Evolutionary conservation across 64 coral and sea anemone genomes (phyloP), one percentile per base, ranked within the genome.

Genomic region (Acropora yongei): DNA sequence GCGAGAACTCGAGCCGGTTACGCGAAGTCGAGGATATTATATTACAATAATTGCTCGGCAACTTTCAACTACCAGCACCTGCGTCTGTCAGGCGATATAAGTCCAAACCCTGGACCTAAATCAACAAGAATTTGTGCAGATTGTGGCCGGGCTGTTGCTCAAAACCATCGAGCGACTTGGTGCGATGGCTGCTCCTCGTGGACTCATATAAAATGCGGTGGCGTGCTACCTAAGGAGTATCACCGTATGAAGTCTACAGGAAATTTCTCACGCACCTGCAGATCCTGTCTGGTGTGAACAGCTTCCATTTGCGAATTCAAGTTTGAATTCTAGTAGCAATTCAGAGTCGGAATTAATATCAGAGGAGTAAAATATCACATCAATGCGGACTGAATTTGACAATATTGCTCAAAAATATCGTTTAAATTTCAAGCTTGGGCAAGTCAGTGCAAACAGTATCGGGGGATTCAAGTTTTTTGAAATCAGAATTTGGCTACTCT

Each of bases 181-280:
- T 92, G 81, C 48, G 42, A 87, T 87, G 55, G 55, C 13, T 92
- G 71, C 51, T 60, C 79, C 46, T 92, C 47, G 61, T 92, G 47
- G 80, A 85, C 80, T 85, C 90, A 92, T 48, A 86, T 86, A 55
- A 85, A 92, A 92, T 77, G 90, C 55, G 89, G 89, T 49, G 77
- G 53, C 66, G 63, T 91, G 55, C 78, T 72, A 75, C 57, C 89
- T 83, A 91, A 91, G 61, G 63, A 82, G 63, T 91, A 71, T 91
- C 67, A 41, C n/a, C 77, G 82, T n/a, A 68, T 91, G 45, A 68
- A 91, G n/a, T 49, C 53, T 81, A 7, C 77, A 81, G 89, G 89
- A 91, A 91, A 83, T 74, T 68, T 81, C 65, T 91, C 89, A 68
- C 63, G 67, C 49, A 91, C 89, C 67, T 91, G 89, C 78, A 78